Conservation (phyloP, 2,888 invertebrate species). For the Ennomos erosarius region DNA sequence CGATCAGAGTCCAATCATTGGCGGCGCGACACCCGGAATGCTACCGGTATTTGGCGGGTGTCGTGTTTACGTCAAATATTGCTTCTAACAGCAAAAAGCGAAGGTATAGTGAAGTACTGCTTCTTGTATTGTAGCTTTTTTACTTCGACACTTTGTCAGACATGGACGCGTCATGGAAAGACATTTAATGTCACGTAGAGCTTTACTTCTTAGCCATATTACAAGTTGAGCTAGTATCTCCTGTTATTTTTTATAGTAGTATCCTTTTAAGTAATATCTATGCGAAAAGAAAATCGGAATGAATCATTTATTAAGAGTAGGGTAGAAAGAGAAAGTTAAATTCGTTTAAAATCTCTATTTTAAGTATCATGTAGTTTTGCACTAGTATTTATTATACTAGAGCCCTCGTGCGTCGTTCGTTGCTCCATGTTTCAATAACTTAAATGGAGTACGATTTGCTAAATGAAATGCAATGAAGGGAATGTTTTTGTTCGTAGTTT, state of each 20-base stretch:
- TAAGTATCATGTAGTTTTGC: background rate
- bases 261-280: too few relatives aligned
- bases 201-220: background rate
- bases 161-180: conserved; percentile 9
- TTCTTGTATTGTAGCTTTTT: conserved; percentile 24
- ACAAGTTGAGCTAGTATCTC: too few relatives aligned
- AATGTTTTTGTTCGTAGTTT: conserved; percentile 32
- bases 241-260: too few relatives aligned
- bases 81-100: conserved; percentile 25
- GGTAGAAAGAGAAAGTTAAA: too few relatives aligned
- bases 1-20: conserved; percentile 77
- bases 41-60: conserved; percentile 14
- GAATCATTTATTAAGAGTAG: too few relatives aligned
- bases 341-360: too few relatives aligned
- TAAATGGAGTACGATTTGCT: conserved; percentile 54
- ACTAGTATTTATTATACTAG: conserved; percentile 9
- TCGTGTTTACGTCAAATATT: conserved; percentile 30
- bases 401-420: conserved; percentile 19
- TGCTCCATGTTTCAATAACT: conserved; percentile 51
- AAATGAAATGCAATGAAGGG: conserved; percentile 48
- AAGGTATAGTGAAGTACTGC: conserved; percentile 32
- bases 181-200: conserved; percentile 3
- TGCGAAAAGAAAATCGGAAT: too few relatives aligned
- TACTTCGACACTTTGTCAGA: background rate
- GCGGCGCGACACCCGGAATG: conserved; percentile 32